A percentile compares a stretch with the other conserved stretches of the same genome.
These are phyloP conservation scores for Manduca sexta DNA, from an alignment of 1,140 invertebrate genomes.

Conservation along the genomic window DNA sequence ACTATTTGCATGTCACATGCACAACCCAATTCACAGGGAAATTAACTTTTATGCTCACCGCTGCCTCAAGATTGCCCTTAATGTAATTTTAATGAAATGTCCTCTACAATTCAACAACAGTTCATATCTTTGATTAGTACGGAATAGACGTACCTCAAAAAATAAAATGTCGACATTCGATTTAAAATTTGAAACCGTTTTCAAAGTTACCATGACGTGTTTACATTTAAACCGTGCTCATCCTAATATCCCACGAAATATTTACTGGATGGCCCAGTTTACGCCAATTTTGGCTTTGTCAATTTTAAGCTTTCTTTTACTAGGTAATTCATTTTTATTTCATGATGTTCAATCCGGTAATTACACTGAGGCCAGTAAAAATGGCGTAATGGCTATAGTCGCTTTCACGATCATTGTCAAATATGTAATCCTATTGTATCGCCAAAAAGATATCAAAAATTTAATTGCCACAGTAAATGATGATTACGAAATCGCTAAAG, in stretches of 20 bases:
- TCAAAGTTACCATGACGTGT: slow-evolving; percentile 18
- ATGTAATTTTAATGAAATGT: too few species aligned
- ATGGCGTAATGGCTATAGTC: slow-evolving; percentile 29
- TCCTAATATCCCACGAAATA: slow-evolving; percentile 12
- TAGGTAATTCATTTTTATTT: slow-evolving; percentile 25
- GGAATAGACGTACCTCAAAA: too few species aligned
- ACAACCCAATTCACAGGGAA: neutral
- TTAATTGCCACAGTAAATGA: slow-evolving; percentile 19
- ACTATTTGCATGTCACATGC: neutral
- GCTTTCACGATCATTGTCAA: slow-evolving; percentile 27
- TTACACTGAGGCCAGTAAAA: slow-evolving; percentile 34
- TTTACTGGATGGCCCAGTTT: slow-evolving; percentile 22
- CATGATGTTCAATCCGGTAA: slow-evolving; percentile 23
- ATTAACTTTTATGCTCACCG: slow-evolving; percentile 1
- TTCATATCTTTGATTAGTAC: too few species aligned
- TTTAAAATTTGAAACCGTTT: slow-evolving; percentile 24
- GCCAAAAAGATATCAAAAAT: slow-evolving; percentile 13
- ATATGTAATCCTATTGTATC: slow-evolving; percentile 19
- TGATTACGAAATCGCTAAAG: slow-evolving; percentile 20
- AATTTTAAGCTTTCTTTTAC: slow-evolving; percentile 11
- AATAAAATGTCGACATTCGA: slow-evolving; percentile 1
- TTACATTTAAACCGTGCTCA: slow-evolving; percentile 23
- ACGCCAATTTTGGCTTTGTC: slow-evolving; percentile 11
- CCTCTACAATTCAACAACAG: too few species aligned
- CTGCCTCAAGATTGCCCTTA: too few species aligned